phyloP scores from a whole-genome alignment of 2,113 vertebrate genomes.

The Pangasianodon gigas region DNA sequence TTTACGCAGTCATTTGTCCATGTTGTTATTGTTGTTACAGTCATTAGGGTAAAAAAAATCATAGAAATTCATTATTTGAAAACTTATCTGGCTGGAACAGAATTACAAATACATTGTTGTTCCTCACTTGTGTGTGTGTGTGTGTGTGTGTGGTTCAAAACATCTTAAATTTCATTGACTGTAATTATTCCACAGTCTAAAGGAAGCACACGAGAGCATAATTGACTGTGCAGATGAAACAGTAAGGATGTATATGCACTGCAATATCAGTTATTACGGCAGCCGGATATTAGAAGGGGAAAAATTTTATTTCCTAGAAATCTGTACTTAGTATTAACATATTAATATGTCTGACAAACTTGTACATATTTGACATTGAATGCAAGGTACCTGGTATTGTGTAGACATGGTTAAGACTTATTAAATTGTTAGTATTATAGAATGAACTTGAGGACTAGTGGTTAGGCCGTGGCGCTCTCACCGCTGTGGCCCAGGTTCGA shows the following conservation, averaged over 20 bases:
- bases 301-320: not conserved
- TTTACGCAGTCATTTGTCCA: conserved; percentile 57
- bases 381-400: not conserved
- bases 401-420: not conserved
- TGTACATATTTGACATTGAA: not conserved
- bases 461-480: too few relatives aligned
- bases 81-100: not conserved
- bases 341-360: not conserved
- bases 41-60: not conserved
- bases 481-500: too few relatives aligned
- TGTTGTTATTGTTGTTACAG: conserved; percentile 30
- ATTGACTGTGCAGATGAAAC: not conserved
- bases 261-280: not conserved
- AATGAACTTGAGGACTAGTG: not conserved
- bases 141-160: not conserved
- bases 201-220: not conserved
- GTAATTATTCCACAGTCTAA: conserved; percentile 13
- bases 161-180: not conserved
- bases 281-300: not conserved
- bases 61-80: conserved; percentile 25
- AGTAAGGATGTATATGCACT: not conserved
- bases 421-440: not conserved
- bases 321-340: not conserved
- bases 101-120: not conserved
- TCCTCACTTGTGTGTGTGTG: not conserved